phyloP scores from a whole-genome alignment of 1,140 invertebrate species.

The Trinorchestia longiramus region DNA sequence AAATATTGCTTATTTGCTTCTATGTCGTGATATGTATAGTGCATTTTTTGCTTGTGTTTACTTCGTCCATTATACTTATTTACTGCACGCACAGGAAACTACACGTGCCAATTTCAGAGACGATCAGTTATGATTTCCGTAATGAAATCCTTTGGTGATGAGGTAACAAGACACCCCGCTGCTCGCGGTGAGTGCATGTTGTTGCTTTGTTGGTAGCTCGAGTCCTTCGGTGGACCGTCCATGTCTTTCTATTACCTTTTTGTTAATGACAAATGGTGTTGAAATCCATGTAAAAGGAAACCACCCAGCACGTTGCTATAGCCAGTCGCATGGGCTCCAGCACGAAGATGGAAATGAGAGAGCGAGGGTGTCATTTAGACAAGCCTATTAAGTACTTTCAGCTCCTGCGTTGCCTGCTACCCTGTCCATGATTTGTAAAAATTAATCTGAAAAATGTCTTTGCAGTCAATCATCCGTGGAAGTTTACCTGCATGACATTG shows the following conservation, averaged over 20 bases:
- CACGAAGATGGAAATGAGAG: background rate
- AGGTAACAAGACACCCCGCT: background rate
- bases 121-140: background rate
- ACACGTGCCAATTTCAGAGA: background rate
- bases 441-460: background rate
- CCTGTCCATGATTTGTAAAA: background rate
- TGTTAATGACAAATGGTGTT: background rate
- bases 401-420: too few relatives aligned
- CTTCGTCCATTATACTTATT: background rate
- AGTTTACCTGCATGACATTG: background rate
- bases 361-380: background rate
- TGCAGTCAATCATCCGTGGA: background rate
- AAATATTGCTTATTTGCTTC: background rate
- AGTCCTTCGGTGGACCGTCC: background rate
- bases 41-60: background rate
- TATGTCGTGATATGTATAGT: background rate
- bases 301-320: background rate
- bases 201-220: background rate
- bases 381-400: too few relatives aligned
- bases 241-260: background rate
- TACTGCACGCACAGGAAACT: background rate
- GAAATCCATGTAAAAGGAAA: background rate
- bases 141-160: background rate
- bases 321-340: background rate
- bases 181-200: background rate